Conservation (phyloP, 2,113 vertebrate genomes). For the Clarias macrocephalus region DNA sequence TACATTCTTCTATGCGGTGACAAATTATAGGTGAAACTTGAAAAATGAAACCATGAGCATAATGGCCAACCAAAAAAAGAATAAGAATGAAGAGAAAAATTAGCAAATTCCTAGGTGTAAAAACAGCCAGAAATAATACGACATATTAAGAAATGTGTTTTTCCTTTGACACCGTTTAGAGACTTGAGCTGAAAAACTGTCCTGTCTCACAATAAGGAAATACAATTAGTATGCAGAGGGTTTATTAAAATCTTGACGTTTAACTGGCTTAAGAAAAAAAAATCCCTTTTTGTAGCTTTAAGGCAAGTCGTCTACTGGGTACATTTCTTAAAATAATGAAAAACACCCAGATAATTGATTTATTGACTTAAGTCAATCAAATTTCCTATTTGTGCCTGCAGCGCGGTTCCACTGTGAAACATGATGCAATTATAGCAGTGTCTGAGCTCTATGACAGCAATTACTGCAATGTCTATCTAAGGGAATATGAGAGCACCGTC, state of each 20-base stretch:
- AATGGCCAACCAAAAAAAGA: neutral
- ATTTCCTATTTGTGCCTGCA: slow-evolving; percentile 3
- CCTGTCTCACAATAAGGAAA: neutral
- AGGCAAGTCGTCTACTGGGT: neutral
- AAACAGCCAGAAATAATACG: neutral
- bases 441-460: slow-evolving; percentile 16
- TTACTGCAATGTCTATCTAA: slow-evolving; percentile 11
- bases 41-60: neutral
- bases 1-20: neutral
- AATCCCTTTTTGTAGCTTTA: slow-evolving; percentile 1
- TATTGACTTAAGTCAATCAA: slow-evolving; percentile 27
- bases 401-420: slow-evolving; percentile 12
- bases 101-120: neutral
- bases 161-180: neutral
- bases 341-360: slow-evolving; percentile 20
- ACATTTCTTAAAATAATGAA: slow-evolving; percentile 17
- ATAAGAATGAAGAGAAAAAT: too few relatives aligned
- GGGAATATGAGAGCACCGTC: slow-evolving; percentile 12
- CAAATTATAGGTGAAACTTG: neutral
- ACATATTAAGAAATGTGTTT: neutral
- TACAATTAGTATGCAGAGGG: slow-evolving; percentile 2
- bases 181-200: neutral
- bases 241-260: neutral
- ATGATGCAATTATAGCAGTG: slow-evolving; percentile 28
- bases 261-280: neutral